phyloP scores from a whole-genome alignment of 2,797 vertebrate species.

The Melanogrammus aeglefinus region DNA sequence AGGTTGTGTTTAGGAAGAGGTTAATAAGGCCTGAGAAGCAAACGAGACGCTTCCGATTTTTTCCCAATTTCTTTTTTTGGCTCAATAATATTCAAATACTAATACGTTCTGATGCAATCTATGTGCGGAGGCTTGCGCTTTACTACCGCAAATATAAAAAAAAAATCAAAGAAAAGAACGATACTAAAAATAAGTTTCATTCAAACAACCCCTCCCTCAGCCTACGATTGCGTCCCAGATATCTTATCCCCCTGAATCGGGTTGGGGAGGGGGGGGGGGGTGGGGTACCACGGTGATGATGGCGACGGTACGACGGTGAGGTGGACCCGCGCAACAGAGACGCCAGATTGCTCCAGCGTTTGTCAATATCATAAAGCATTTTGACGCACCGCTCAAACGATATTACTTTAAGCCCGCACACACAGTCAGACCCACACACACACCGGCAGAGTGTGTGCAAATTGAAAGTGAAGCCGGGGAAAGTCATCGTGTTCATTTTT shows the following conservation, averaged over 20 bases:
- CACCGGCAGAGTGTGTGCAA: neutral
- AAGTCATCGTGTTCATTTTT: too few relatives aligned
- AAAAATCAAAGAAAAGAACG: neutral
- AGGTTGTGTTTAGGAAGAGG: too few relatives aligned
- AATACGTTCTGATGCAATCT: too few relatives aligned
- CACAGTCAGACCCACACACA: neutral
- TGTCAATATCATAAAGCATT: neutral
- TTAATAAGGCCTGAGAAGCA: too few relatives aligned
- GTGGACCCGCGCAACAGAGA: conserved; percentile 45
- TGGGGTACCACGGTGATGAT: conserved; percentile 36
- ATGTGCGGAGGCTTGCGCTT: neutral
- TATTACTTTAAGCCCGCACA: conserved; percentile 9
- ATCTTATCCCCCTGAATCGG: conserved; percentile 70
- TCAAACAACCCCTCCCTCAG: neutral
- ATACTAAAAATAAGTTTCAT: neutral
- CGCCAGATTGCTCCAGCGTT: neutral
- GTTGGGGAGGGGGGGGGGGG: conserved; percentile 50
- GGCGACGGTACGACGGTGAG: conserved; percentile 54
- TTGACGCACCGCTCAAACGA: neutral
- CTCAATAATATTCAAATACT: neutral
- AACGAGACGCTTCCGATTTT: too few relatives aligned
- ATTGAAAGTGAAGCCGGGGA: neutral
- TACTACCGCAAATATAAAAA: neutral
- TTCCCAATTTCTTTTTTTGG: too few relatives aligned
- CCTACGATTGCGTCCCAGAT: conserved; percentile 69